Base-by-base conservation (phyloP, 2,888 invertebrate species). In the Epistrophe eligans region DNA sequence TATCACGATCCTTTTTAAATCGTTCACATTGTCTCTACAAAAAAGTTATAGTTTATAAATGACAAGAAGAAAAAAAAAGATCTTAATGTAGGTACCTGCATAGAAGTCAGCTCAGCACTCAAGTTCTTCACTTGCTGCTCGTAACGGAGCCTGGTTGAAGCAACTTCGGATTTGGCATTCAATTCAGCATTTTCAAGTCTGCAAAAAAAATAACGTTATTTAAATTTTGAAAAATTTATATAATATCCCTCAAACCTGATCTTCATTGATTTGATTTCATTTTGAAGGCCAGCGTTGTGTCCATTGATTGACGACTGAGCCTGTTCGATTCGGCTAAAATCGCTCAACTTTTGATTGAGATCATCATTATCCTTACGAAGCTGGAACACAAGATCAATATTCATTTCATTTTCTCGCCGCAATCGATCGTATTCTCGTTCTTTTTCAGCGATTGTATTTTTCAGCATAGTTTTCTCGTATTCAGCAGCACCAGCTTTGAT, bases 1-100 rank as follows among this genome's bases (percentile, higher is more conserved):
- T 96, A 91, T 98, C 98, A 74, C 97, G 94, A 92, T 98, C 98
- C 82, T 97, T 94, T 91, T 97, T 97, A 91, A 98, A 97, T 90
- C 97, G 94, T 88, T 93, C 93, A 79, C 93, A 93, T 91, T 93
- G 93, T 5, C 93, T 91, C 92, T 93, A 62, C 50, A 89, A 80
- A 40, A 19, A 8, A 3, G 0, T 4, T 57, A 38, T 11, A 9
- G 35, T n/a, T n/a, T n/a, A n/a, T n/a, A n/a, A n/a, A n/a, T n/a
- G n/a, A n/a, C n/a, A n/a, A n/a, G n/a, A n/a, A n/a, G n/a, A n/a
- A n/a, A n/a, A n/a, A n/a, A n/a, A n/a, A n/a, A n/a, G n/a, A n/a
- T n/a, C n/a, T n/a, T n/a, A n/a, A 38, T 77, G 50, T 4, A 28
- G 1, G 7, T 89, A 96, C 95, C 94, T 98, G 98, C 90, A 97